Evolutionary conservation across 2,113 vertebrate genomes (phyloP).

Genomic region (Sturnira hondurensis): DNA sequence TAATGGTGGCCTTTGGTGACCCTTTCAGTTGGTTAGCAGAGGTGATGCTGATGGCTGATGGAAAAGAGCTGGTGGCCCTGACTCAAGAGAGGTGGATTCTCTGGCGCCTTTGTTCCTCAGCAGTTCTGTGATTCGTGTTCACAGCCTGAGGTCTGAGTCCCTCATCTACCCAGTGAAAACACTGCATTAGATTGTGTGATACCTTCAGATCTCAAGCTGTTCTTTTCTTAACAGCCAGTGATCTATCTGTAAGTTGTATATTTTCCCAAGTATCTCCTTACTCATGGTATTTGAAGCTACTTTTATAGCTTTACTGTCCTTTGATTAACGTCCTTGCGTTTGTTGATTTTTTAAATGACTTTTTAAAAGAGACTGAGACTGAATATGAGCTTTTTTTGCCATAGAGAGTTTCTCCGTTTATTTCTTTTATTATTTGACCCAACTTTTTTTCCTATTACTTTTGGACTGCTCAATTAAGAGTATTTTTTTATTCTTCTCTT

Average conservation of each 20-base stretch:
- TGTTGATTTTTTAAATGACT: background rate
- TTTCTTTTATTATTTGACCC: background rate
- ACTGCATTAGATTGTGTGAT: background rate
- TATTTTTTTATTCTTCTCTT: background rate
- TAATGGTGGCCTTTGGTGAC: background rate
- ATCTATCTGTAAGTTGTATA: background rate
- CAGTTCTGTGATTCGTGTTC: background rate
- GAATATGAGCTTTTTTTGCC: background rate
- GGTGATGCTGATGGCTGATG: background rate
- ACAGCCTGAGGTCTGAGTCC: background rate
- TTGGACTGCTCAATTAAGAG: conserved; percentile 1
- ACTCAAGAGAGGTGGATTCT: background rate
- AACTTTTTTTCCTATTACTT: background rate
- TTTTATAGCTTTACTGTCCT: background rate
- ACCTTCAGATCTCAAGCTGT: background rate
- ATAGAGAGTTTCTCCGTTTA: background rate
- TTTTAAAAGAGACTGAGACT: background rate
- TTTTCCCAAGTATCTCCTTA: background rate
- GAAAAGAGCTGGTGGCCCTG: background rate
- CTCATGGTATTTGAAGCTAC: background rate
- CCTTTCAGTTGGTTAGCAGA: background rate
- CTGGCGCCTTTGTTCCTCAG: background rate
- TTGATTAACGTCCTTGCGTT: background rate
- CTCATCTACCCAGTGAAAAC: background rate
- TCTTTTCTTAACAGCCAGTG: background rate